A percentile compares a stretch with the other conserved stretches of the same genome.
Conservation (phyloP, 1,140 invertebrate species). For the Eumeta japonica region DNA sequence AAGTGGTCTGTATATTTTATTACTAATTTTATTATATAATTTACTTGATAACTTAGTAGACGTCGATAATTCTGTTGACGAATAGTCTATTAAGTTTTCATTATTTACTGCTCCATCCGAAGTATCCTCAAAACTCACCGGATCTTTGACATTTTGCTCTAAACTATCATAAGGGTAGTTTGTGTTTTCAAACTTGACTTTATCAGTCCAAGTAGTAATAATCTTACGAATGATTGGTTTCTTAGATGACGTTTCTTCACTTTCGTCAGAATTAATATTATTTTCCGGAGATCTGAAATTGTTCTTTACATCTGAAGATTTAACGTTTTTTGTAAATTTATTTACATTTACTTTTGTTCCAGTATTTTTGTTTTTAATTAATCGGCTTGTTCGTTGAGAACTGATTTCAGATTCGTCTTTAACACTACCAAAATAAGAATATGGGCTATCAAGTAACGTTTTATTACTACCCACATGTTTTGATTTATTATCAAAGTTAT, state of each 20-base stretch:
- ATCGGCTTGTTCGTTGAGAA: not conserved
- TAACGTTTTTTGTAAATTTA: not conserved
- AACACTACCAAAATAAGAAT: no score
- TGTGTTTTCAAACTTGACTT: conserved; percentile 35
- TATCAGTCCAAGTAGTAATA: conserved; percentile 45
- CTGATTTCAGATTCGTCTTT: conserved; percentile 4
- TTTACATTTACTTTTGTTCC: conserved; percentile 1
- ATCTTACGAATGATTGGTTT: conserved; percentile 41
- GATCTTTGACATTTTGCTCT: conserved; percentile 5
- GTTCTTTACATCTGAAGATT: not conserved
- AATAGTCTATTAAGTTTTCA: conserved; percentile 10
- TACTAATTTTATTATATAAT: not conserved
- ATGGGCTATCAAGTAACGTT: no score
- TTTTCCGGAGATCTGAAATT: not conserved
- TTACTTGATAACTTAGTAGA: conserved; percentile 7
- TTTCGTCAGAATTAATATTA: not conserved
- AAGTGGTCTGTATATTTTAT: conserved; percentile 13
- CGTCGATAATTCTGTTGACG: conserved; percentile 9
- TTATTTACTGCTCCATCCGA: no score
- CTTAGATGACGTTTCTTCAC: conserved; percentile 4
- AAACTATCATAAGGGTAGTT: conserved; percentile 20
- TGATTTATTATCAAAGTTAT: conserved; percentile 16
- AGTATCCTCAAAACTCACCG: conserved; percentile 4
- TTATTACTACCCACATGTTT: not conserved
- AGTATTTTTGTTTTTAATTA: not conserved